Percentiles rank a stretch among this genome's conserved stretches.
phyloP scores from a whole-genome alignment of 1,140 invertebrate genomes.

The Euura lappo region DNA sequence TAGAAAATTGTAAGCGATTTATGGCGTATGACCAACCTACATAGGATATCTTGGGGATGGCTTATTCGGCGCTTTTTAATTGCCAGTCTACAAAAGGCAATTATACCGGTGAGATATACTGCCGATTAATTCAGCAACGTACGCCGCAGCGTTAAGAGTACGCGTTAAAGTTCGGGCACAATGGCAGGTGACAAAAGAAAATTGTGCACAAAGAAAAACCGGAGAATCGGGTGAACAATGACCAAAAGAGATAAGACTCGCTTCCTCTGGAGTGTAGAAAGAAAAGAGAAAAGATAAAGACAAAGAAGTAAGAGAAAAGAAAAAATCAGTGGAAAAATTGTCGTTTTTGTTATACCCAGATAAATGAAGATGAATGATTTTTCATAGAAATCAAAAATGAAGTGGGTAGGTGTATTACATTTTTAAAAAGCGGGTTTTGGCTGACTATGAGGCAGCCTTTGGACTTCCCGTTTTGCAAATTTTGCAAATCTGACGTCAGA shows the following conservation, averaged over 20 bases:
- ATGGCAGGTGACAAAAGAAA: slow-evolving; percentile 4
- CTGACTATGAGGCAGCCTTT: too few species aligned
- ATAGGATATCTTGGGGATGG: neutral
- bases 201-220: neutral
- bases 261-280: neutral
- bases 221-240: slow-evolving; percentile 10
- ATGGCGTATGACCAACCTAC: neutral
- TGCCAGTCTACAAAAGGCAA: neutral
- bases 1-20: neutral
- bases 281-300: neutral
- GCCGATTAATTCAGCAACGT: slow-evolving; percentile 9
- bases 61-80: slow-evolving; percentile 9
- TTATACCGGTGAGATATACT: neutral
- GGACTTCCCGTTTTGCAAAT: too few species aligned
- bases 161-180: neutral
- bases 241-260: neutral
- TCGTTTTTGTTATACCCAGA: too few species aligned
- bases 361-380: too few species aligned
- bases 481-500: too few species aligned
- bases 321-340: slow-evolving; percentile 2
- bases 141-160: neutral
- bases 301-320: slow-evolving; percentile 1
- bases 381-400: too few species aligned
- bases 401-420: too few species aligned
- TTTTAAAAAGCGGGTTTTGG: too few species aligned